Evolutionary conservation across 2,797 vertebrate genomes (phyloP), one percentile per base, ranked within the genome.

Genomic region (Typhlichthys eigenmanni): DNA sequence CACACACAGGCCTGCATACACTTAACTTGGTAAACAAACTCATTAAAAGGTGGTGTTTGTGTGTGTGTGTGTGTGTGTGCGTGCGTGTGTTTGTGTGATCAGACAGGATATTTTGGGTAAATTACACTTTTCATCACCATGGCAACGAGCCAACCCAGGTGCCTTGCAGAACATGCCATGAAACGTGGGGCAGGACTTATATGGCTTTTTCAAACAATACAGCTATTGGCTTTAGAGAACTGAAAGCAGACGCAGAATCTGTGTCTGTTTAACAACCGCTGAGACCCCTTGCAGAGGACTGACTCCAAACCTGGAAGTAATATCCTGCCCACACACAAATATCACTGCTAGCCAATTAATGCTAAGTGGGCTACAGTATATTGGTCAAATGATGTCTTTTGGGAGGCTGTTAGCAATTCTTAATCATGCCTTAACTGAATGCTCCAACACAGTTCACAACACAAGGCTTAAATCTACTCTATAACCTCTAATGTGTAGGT

Each of bases 51-150:
- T 82, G 85, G 82, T 80, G 71, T 76, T 83, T 81, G 88, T 19
- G 19, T 19, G 24, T 24, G 24, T 24, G 24, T 24, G 24, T 24
- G 24, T 24, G 24, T 24, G 24, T 24, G 24, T 24, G 3, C 4
- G 24, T 24, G 24, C 0, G 3, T 24, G 24, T 0, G 24, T 24
- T 3, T 4, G 49, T 51, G 52, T 9, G 7, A 17, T 88, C 86
- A 86, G 88, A 88, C 90, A 89, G 90, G 89, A 91, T 90, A 91
- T 87, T 81, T 82, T 87, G 83, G 84, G 85, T 84, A 88, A 90
- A 91, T 89, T 91, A 89, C 86, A 84, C 87, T 75, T 89, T 38
- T 10, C 86, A 78, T 87, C 82, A 79, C 87, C 83, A 83, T 89
- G 87, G 89, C 82, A 80, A 76, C 75, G 63, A 70, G 88, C 88